phyloP scores from a whole-genome alignment of 2,113 vertebrate genomes.

The Anolis sagrei region DNA sequence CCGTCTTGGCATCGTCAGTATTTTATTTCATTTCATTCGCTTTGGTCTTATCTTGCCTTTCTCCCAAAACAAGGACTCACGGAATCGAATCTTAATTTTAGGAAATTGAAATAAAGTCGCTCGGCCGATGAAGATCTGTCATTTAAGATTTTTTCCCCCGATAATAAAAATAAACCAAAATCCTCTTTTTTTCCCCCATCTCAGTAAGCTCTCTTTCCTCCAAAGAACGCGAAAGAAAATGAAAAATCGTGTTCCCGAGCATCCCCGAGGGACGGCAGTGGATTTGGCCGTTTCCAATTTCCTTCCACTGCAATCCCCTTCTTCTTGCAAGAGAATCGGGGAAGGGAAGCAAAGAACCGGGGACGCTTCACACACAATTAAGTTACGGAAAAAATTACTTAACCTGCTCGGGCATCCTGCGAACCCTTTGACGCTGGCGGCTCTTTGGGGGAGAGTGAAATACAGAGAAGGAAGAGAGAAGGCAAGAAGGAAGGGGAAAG shows the following conservation, averaged over 20 bases:
- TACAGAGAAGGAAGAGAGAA: background rate
- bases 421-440: background rate
- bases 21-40: no score
- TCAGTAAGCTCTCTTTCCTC: background rate
- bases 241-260: background rate
- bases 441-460: slow-evolving; percentile 26
- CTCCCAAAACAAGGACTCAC: no score
- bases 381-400: slow-evolving; percentile 17
- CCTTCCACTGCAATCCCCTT: background rate
- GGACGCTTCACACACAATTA: background rate
- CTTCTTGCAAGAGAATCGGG: background rate
- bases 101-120: no score
- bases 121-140: background rate
- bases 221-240: background rate
- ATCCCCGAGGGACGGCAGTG: slow-evolving; percentile 12
- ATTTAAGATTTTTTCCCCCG: background rate
- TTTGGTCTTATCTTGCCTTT: no score
- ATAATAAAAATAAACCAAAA: background rate
- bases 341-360: background rate
- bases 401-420: slow-evolving; percentile 40
- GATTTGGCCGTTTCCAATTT: slow-evolving; percentile 10
- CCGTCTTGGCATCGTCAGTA: no score
- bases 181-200: background rate
- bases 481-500: slow-evolving; percentile 20
- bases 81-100: no score